Evolutionary conservation across 2,888 invertebrate genomes (phyloP).

Genomic region (Nomada hirtipes): DNA sequence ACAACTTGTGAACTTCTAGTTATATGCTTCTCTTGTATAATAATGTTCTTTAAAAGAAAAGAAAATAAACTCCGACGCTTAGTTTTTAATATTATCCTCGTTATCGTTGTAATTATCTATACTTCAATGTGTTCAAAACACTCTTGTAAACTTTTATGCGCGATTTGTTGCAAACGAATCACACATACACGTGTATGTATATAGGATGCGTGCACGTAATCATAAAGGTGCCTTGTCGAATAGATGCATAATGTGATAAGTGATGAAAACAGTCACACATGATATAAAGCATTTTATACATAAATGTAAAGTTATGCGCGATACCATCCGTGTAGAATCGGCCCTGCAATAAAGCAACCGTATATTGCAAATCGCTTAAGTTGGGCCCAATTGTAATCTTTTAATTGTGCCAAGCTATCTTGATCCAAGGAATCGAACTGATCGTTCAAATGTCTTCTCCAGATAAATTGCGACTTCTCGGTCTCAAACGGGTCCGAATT

Average conservation of each 20-base stretch:
- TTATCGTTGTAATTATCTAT: background rate
- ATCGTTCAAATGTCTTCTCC: conserved; percentile 58
- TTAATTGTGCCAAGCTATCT: conserved; percentile 34
- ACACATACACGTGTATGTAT: background rate
- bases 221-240: background rate
- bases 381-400: conserved; percentile 76
- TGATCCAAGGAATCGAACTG: conserved; percentile 62
- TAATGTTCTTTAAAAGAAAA: background rate
- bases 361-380: conserved; percentile 79
- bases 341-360: conserved; percentile 79
- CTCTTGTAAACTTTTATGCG: background rate
- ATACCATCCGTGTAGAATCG: conserved; percentile 79
- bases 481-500: conserved; percentile 21
- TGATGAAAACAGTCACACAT: conserved; percentile 18
- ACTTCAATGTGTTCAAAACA: background rate
- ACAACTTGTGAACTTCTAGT: background rate
- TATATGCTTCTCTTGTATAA: background rate
- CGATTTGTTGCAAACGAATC: background rate
- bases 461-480: conserved; percentile 8
- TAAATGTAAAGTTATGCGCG: conserved; percentile 26
- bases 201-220: background rate
- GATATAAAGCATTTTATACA: conserved; percentile 21
- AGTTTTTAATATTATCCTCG: background rate
- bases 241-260: conserved; percentile 25
- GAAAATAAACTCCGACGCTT: background rate